Percentiles rank a stretch among this genome's conserved stretches.
Evolutionary conservation across 2,113 vertebrate genomes (phyloP).

Genomic region (Lonchura striata): DNA sequence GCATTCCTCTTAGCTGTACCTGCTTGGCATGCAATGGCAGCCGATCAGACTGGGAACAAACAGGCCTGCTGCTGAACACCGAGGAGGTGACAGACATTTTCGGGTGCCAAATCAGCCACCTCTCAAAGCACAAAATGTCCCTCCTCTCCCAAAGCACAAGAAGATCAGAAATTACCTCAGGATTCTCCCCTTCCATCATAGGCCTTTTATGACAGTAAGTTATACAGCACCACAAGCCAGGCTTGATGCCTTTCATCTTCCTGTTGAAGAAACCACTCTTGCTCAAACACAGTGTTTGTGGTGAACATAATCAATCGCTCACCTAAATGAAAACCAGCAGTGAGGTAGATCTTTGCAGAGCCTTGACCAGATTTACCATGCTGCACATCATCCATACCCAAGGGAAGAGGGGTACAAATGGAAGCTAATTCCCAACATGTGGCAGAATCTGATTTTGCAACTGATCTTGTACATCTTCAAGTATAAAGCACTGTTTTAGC

Average conservation of each 20-base stretch:
- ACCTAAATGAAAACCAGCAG: neutral
- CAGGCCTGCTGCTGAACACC: neutral
- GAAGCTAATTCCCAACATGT: neutral
- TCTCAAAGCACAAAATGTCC: neutral
- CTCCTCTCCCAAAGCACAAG: neutral
- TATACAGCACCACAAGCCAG: neutral
- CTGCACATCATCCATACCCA: neutral
- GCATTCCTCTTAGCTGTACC: neutral
- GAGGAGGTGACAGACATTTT: neutral
- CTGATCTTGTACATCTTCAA: neutral
- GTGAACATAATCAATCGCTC: neutral
- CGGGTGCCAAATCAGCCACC: neutral
- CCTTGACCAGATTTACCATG: neutral
- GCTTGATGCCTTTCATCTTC: neutral
- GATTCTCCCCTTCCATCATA: neutral
- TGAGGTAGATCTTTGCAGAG: neutral
- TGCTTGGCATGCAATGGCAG: neutral
- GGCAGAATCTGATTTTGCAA: neutral
- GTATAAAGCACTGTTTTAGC: neutral
- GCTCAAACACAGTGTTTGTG: neutral
- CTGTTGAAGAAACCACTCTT: neutral
- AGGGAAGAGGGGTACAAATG: neutral
- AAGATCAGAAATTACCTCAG: neutral
- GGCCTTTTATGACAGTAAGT: neutral
- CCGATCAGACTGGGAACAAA: neutral